A percentile compares a stretch with the other conserved stretches of the same genome.
Conservation (phyloP, 1,140 invertebrate species). For the Oryctes rhinoceros region DNA sequence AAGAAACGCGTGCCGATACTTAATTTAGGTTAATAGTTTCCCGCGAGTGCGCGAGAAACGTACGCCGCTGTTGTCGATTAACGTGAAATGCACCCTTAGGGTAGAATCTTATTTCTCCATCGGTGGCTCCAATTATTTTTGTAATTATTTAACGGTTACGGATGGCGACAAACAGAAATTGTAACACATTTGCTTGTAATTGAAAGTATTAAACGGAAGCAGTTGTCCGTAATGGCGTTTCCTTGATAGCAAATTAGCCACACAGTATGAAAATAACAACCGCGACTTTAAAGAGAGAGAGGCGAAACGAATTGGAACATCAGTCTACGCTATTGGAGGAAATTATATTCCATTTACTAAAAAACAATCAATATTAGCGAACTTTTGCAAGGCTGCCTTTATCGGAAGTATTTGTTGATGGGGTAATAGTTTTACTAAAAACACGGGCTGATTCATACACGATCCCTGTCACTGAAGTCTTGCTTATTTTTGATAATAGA, state of each 20-base stretch:
- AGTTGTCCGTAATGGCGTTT: neutral
- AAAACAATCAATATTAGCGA: no score
- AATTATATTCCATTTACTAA: neutral
- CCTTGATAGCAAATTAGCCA: neutral
- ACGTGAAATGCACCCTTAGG: slow-evolving; percentile 13
- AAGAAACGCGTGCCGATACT: slow-evolving; percentile 17
- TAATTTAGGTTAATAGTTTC: slow-evolving; percentile 8
- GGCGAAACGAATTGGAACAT: neutral
- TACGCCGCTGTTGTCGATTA: neutral
- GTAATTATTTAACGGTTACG: slow-evolving; percentile 4
- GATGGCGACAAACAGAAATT: neutral
- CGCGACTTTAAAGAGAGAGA: no score
- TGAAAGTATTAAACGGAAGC: slow-evolving; percentile 1
- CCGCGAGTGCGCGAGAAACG: neutral
- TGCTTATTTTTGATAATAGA: no score
- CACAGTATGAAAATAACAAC: neutral
- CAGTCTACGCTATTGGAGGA: neutral
- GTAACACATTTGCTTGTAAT: slow-evolving; percentile 15
- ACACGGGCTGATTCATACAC: no score
- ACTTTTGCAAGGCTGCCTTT: no score
- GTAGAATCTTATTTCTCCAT: neutral
- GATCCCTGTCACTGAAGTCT: no score
- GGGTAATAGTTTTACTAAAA: no score
- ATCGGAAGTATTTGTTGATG: no score
- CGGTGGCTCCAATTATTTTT: neutral